phyloP scores from a whole-genome alignment of 2,113 vertebrate species.

The Tupaia chinensis region DNA sequence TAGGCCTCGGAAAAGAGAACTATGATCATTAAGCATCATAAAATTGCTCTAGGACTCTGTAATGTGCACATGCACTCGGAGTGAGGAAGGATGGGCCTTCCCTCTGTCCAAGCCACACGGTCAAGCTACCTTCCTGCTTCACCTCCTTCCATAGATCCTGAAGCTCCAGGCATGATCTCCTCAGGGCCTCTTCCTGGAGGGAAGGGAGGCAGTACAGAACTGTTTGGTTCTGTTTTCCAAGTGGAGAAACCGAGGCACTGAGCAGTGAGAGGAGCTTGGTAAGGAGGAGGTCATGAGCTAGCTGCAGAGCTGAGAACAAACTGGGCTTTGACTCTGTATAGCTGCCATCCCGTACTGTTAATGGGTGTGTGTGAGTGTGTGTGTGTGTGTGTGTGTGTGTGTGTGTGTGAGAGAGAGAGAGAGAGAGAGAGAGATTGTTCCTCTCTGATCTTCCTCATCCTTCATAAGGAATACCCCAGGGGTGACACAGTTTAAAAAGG shows the following conservation, averaged over 20 bases:
- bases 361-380: not conserved
- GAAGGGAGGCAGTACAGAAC: not conserved
- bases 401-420: not conserved
- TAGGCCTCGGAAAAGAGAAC: not conserved
- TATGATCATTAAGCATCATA: fast-evolving
- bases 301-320: not conserved
- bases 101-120: not conserved
- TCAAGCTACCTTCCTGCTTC: not conserved
- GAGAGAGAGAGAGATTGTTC: not conserved
- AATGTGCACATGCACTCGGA: not conserved
- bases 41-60: not conserved
- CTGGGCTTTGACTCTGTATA: not conserved
- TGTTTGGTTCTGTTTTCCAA: not conserved
- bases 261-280: not conserved
- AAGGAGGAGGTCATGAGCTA: not conserved
- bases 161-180: not conserved
- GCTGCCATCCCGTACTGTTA: not conserved
- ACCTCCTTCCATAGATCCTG: not conserved
- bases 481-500: not conserved
- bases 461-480: not conserved
- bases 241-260: constrained; percentile 32
- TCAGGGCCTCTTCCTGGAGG: not conserved
- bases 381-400: not conserved
- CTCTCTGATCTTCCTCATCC: not conserved
- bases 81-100: not conserved